phyloP scores from a whole-genome alignment of 1,140 invertebrate genomes.

The Pseudachorutes palmiensis region DNA sequence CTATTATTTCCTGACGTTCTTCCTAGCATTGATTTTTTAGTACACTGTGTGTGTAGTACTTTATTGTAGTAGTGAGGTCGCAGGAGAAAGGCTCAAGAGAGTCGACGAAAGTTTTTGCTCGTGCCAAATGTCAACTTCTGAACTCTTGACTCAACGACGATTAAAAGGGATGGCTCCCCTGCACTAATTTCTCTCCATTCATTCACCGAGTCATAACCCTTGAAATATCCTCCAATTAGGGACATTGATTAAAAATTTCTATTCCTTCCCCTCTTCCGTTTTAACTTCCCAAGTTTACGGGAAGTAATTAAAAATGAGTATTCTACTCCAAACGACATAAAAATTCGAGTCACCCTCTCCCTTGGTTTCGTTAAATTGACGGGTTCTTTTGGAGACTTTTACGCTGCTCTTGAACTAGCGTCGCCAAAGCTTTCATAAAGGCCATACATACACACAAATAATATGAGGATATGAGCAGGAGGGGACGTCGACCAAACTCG shows the following conservation, averaged over 20 bases:
- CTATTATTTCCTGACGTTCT: not conserved
- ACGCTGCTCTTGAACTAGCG: not conserved
- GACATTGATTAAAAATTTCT: not conserved
- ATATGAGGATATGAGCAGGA: not conserved
- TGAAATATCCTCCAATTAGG: not conserved
- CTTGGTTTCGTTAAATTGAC: not conserved
- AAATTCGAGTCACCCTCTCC: conserved; percentile 1
- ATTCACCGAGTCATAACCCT: not conserved
- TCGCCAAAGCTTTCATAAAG: not conserved
- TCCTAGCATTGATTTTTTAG: not conserved
- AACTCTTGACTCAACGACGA: not conserved
- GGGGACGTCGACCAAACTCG: not conserved
- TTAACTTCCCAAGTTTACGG: not conserved
- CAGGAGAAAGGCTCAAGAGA: not conserved
- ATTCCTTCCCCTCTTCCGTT: too few relatives aligned
- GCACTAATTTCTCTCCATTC: not conserved
- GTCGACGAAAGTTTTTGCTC: not conserved
- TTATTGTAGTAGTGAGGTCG: not conserved
- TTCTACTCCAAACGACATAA: conserved; percentile 11
- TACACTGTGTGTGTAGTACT: not conserved
- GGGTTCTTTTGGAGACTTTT: too few relatives aligned
- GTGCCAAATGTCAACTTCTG: conserved; percentile 5
- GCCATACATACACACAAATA: not conserved
- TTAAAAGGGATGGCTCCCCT: too few relatives aligned
- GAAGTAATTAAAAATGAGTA: conserved; percentile 1